These are phyloP conservation scores for Machimus rusticus DNA, from an alignment of 2,888 invertebrate species.

Conservation along the genomic window DNA sequence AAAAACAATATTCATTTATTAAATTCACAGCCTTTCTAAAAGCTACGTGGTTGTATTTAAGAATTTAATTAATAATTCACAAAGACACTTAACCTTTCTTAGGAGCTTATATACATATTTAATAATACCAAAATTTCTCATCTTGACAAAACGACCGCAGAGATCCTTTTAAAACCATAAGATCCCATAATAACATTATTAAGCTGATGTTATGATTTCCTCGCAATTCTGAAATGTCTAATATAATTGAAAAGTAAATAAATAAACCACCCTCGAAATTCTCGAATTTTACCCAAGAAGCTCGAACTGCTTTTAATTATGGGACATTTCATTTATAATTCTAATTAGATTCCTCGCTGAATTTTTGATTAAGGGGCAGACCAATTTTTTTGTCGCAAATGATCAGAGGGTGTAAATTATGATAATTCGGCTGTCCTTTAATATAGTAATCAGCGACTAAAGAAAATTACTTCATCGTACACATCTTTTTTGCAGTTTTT, in stretches of 20 bases:
- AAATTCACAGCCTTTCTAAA: background rate
- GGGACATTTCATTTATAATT: background rate
- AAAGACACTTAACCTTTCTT: background rate
- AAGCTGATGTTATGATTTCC: background rate
- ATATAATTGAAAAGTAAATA: background rate
- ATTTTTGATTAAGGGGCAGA: background rate
- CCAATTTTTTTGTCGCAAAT: background rate
- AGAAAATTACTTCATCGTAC: background rate
- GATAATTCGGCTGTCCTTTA: background rate
- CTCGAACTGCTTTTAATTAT: background rate
- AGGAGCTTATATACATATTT: background rate
- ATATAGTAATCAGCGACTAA: background rate
- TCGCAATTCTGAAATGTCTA: background rate
- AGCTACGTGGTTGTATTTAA: background rate
- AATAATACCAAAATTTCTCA: background rate
- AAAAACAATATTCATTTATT: background rate
- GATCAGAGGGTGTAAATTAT: background rate
- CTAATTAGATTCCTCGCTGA: background rate
- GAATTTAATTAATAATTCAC: background rate
- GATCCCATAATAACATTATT: background rate
- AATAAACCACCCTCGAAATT: background rate
- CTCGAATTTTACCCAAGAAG: background rate
- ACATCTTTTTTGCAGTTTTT: background rate
- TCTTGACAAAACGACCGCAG: background rate
- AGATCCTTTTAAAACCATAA: background rate